Evolutionary conservation across 2,888 invertebrate genomes (phyloP).

Genomic region (Rhamphomyia laevipes): DNA sequence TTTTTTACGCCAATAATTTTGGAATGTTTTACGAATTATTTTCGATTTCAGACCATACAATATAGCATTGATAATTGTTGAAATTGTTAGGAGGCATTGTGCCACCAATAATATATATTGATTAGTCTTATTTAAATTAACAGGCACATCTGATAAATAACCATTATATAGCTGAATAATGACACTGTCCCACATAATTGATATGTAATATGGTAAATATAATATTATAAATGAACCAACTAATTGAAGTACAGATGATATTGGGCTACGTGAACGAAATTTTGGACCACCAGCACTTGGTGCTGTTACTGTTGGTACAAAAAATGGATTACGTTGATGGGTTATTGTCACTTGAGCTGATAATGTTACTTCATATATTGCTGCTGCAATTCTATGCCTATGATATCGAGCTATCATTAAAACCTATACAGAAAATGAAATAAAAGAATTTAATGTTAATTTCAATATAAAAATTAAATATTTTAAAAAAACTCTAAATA

Average conservation of each 20-base stretch:
- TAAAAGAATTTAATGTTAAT: too few species aligned
- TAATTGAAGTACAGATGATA: conserved; percentile 59
- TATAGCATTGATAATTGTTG: conserved; percentile 63
- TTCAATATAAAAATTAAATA: too few species aligned
- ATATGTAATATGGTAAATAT: conserved; percentile 62
- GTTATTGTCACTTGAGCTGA: conserved; percentile 76
- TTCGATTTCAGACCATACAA: conserved; percentile 67
- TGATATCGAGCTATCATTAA: conserved; percentile 59
- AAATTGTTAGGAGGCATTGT: conserved; percentile 33
- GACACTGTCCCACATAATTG: conserved; percentile 54
- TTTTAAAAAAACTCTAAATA: too few species aligned
- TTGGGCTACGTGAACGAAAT: conserved; percentile 44
- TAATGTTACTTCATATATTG: conserved; percentile 72
- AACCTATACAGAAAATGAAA: conserved; percentile 34
- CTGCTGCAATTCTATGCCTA: conserved; percentile 70
- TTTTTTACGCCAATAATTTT: conserved; percentile 67
- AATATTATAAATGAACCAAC: conserved; percentile 58
- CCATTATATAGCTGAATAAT: conserved; percentile 24
- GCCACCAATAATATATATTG: conserved; percentile 11
- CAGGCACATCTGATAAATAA: conserved; percentile 4
- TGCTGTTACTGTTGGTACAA: conserved; percentile 53
- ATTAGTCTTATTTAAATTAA: conserved; percentile 8
- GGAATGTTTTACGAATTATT: conserved; percentile 55
- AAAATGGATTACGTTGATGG: conserved; percentile 68
- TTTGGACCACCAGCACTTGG: conserved; percentile 40